phyloP scores from a whole-genome alignment of 2,113 vertebrate genomes.

The Myotis brandtii region DNA sequence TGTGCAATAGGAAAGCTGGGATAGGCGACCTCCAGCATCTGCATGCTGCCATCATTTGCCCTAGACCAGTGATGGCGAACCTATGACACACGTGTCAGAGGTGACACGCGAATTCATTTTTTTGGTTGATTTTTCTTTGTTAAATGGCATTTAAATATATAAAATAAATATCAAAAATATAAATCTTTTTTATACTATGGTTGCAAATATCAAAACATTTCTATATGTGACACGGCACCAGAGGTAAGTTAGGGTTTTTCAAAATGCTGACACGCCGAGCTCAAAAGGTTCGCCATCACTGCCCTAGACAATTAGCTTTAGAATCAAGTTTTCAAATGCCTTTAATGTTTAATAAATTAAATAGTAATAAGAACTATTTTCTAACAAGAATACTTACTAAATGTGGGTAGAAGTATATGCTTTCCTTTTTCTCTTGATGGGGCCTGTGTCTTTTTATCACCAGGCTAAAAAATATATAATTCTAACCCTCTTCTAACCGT shows the following conservation, averaged over 20 bases:
- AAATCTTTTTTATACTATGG: too few relatives aligned
- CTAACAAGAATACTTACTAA: constrained; percentile 5
- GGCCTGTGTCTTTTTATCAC: neutral
- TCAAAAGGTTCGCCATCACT: too few relatives aligned
- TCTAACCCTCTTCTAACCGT: neutral
- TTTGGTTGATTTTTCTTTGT: too few relatives aligned
- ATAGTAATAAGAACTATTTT: neutral
- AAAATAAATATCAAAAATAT: too few relatives aligned
- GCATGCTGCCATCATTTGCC: neutral
- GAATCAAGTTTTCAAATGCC: neutral
- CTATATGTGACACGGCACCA: too few relatives aligned
- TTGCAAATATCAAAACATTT: too few relatives aligned
- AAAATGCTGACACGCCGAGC: too few relatives aligned
- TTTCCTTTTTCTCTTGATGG: constrained; percentile 17
- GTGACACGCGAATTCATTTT: too few relatives aligned
- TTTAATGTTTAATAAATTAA: neutral
- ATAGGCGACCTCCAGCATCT: neutral
- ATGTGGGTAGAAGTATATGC: neutral
- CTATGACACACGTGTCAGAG: too few relatives aligned
- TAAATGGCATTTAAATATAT: too few relatives aligned
- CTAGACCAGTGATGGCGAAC: too few relatives aligned
- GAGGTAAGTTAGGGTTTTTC: too few relatives aligned
- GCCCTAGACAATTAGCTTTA: constrained; percentile 33
- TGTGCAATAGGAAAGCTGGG: neutral
- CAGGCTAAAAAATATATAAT: constrained; percentile 2